Evolutionary conservation across 1,140 invertebrate species (phyloP), one percentile per base, ranked within the genome.

Genomic region (Caenorhabditis remanei): DNA sequence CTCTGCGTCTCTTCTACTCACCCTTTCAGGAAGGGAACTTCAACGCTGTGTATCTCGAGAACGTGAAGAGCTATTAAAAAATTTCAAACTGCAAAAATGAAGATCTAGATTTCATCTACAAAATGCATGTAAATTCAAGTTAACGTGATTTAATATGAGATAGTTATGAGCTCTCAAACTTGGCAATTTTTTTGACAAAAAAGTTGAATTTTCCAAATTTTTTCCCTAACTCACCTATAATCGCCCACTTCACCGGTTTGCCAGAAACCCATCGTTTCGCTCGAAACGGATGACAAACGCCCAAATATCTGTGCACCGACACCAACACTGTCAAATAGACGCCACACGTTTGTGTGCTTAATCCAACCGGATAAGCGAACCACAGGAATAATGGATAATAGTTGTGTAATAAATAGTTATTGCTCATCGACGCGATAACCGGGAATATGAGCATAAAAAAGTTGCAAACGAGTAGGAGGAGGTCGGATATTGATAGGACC

Each of bases 381-480:
- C 90, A 86, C 40, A 92, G 88, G 14, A 92, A 87, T 14, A 85
- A 40, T 13, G 91, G 90, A 83, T 93, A 92, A 8, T 87, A 50
- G 65, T 91, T 89, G 58, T 93, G 92, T 53, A 91, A 89, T 40
- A 91, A 89, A 83, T 92, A 91, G 41, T 85, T 90, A 32, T 92
- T 88, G 16, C 89, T 89, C 67, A 92, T 91, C 14, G 90, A 90
- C 46, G 92, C 92, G 11, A 93, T 86, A 3, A 92, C 91, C 16
- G 91, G 91, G 46, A 92, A 88, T 24, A 92, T 88, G 40, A 93
- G 89, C 75, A 92, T 92, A 84, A 91, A 92, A 84, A 92, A 92
- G 65, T 92, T 92, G 87, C 91, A 92, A 11, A 91, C 40, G 13
- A 92, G 82, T 40, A 92, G 90, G 8, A 92, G 46, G 6, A 92